Conservation (phyloP, 2,113 vertebrate species). For the Emydocephalus ijimae region DNA sequence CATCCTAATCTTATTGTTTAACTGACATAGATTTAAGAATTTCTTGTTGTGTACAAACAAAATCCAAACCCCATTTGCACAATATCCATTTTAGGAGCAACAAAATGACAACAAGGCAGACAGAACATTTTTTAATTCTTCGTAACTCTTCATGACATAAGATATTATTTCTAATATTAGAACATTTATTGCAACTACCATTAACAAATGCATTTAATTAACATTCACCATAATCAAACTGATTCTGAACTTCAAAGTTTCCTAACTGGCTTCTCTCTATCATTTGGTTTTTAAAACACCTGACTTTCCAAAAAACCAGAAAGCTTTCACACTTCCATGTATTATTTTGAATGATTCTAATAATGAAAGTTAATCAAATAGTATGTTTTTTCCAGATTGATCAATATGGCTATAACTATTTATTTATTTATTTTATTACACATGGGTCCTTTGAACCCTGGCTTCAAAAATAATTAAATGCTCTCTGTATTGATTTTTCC, state of each 20-base stretch:
- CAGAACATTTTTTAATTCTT: not conserved
- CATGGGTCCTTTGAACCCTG: not conserved
- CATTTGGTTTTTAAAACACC: not conserved
- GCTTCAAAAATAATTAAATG: not conserved
- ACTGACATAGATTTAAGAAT: not conserved
- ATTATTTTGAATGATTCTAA: not conserved
- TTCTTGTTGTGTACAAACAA: not conserved
- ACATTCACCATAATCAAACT: not conserved
- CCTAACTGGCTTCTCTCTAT: not conserved
- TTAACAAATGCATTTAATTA: not conserved
- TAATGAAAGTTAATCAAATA: not conserved
- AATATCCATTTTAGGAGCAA: not conserved
- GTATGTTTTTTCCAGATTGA: not conserved
- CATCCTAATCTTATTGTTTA: not conserved
- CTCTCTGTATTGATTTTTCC: not conserved
- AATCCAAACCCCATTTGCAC: not conserved
- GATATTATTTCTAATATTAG: not conserved
- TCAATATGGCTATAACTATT: not conserved
- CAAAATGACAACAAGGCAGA: not conserved
- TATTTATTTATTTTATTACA: not conserved
- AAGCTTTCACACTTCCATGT: not conserved
- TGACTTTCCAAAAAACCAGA: not conserved
- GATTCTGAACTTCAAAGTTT: not conserved
- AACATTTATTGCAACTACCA: not conserved
- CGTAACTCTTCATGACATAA: not conserved